These are phyloP conservation scores for Dyspetes luteomarginatus DNA, from an alignment of 2,888 invertebrate genomes.

Conservation along the genomic window DNA sequence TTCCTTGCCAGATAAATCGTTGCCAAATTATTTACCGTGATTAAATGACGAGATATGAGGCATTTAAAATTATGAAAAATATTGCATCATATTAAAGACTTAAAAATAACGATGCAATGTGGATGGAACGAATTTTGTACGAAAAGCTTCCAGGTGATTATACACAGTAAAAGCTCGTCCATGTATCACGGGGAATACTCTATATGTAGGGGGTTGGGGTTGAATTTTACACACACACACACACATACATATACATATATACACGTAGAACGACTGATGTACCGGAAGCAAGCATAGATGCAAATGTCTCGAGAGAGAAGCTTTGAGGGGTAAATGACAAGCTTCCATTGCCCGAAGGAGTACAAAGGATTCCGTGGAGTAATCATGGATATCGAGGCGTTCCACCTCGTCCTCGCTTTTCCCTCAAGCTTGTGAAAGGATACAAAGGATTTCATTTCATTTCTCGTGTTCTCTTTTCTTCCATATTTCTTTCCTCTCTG, in stretches of 20 bases:
- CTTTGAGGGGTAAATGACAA: conserved; percentile 47
- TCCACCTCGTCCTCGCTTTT: background rate
- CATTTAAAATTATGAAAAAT: background rate
- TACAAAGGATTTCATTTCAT: conserved; percentile 52
- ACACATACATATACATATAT: too few relatives aligned
- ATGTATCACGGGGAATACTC: background rate
- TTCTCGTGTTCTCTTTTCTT: conserved; percentile 4
- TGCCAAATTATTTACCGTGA: too few relatives aligned
- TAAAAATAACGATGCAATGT: too few relatives aligned
- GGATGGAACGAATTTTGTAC: too few relatives aligned
- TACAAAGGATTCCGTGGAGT: conserved; percentile 47
- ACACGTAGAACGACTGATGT: background rate
- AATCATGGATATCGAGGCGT: conserved; percentile 58
- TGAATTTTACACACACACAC: too few relatives aligned
- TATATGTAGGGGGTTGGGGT: too few relatives aligned
- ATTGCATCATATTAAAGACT: background rate
- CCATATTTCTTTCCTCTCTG: background rate
- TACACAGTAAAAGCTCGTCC: background rate
- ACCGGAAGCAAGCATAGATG: background rate
- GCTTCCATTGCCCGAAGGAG: conserved; percentile 48
- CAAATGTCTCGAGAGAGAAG: conserved; percentile 22
- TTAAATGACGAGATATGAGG: too few relatives aligned
- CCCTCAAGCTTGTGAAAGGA: conserved; percentile 10
- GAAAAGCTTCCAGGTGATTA: background rate
- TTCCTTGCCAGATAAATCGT: background rate